Evolutionary conservation across 2,113 vertebrate genomes (phyloP).

Genomic region (Hassar affinis): DNA sequence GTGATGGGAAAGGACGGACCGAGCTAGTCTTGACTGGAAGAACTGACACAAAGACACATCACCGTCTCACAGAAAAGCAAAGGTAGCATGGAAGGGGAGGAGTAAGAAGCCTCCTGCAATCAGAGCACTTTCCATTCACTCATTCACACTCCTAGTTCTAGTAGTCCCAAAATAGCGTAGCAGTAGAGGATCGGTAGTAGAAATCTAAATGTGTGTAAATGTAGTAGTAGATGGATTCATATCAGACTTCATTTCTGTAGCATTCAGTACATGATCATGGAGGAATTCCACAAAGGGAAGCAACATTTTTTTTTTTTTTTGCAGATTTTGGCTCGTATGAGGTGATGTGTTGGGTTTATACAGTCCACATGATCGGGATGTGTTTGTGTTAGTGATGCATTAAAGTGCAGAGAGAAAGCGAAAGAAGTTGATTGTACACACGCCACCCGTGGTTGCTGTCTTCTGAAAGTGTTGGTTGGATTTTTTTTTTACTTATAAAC

Average conservation of each 20-base stretch:
- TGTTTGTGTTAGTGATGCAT: background rate
- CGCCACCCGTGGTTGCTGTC: background rate
- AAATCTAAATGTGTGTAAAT: slow-evolving; percentile 39
- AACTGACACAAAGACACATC: slow-evolving; percentile 66
- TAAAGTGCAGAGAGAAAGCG: background rate
- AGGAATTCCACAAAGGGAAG: background rate
- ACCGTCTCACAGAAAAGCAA: slow-evolving; percentile 65
- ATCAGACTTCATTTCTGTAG: slow-evolving; percentile 36
- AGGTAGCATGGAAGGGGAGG: slow-evolving; percentile 52
- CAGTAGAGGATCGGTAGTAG: slow-evolving; percentile 24
- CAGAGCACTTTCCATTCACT: slow-evolving; percentile 33
- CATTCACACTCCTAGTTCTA: background rate
- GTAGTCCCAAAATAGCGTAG: slow-evolving; percentile 34
- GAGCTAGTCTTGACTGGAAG: slow-evolving; percentile 59
- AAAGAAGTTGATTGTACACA: background rate
- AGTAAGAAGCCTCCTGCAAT: slow-evolving; percentile 35
- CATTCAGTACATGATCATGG: slow-evolving; percentile 31
- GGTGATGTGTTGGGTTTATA: slow-evolving; percentile 5
- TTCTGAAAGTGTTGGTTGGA: background rate
- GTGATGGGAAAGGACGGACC: slow-evolving; percentile 22
- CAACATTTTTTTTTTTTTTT: slow-evolving; percentile 49
- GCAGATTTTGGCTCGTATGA: slow-evolving; percentile 34
- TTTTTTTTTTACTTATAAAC: slow-evolving; percentile 45
- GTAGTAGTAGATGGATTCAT: slow-evolving; percentile 35
- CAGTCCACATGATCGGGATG: slow-evolving; percentile 6